Conservation (phyloP, 2,797 vertebrate genomes). For the Clarias pachynema region DNA sequence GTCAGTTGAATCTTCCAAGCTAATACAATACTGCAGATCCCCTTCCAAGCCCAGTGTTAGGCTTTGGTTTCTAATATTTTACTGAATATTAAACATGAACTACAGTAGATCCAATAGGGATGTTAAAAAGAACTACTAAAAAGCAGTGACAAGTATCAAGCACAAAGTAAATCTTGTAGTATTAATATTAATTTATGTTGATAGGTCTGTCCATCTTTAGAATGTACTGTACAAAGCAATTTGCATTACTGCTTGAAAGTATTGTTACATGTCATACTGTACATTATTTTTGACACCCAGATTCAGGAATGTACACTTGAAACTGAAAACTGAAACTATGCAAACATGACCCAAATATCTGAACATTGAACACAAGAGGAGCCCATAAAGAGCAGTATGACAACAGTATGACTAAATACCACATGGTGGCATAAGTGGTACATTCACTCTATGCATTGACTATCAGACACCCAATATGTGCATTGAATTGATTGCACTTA, state of each 20-base stretch:
- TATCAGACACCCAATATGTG: neutral
- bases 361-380: neutral
- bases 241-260: neutral
- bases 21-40: neutral
- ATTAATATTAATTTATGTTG: neutral
- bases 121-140: neutral
- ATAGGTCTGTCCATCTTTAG: neutral
- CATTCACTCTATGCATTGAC: slow-evolving; percentile 44
- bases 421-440: slow-evolving; percentile 77
- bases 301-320: neutral
- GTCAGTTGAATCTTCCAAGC: neutral
- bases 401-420: slow-evolving; percentile 50
- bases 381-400: neutral
- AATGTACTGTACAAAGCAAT: neutral
- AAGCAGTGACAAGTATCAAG: neutral
- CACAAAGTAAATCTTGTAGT: neutral
- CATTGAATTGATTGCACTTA: neutral
- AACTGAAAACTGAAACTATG: neutral
- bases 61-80: neutral
- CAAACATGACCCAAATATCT: neutral
- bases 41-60: neutral
- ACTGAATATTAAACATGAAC: neutral
- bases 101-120: neutral
- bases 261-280: neutral
- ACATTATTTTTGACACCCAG: neutral